Base-by-base conservation (phyloP, 1,140 invertebrate genomes). In the Aphaenogaster floridana region DNA sequence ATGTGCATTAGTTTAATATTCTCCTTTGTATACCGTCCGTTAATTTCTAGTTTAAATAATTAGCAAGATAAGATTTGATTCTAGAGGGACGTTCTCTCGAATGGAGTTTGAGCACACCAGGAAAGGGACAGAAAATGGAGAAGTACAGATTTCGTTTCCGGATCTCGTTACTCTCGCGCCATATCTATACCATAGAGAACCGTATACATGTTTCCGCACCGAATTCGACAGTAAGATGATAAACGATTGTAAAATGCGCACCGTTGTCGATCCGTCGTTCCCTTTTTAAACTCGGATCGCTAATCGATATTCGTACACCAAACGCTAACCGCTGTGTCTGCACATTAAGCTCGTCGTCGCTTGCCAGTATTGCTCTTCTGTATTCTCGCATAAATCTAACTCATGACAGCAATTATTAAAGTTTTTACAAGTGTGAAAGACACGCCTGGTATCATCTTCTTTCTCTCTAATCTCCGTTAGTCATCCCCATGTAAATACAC, bases 291-390 rank as follows among this genome's bases (percentile, higher is more conserved):
- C 79, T 81, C 84, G 90, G 68, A 90, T 88, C 89, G 85, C 88
- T 79, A 80, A 93, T 90, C 77, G 81, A 92, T 93, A 91, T 90
- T 84, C 79, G 87, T 92, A 93, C 92, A 93, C 92, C 89, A 92
- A 91, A 93, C 64, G 93, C 93, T 93, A 84, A 93, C 91, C 90
- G 91, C 92, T 94, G 92, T 95, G 92, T 94, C 91, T 93, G 93
- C 93, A 94, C 91, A 92, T 94, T 92, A 94, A 94, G 92, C 91
- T 93, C 90, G 92, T 94, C 91, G 94, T 94, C 93, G 94, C 93
- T 94, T 94, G 91, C 93, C 94, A 94, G 91, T 94, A 95, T 94
- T 94, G 93, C 93, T 94, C 92, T 93, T 91, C 88, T 93, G 90
- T 94, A 93, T 92, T 94, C 94, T 91, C 90, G 92, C 92, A 93